phyloP scores from a whole-genome alignment of 2,888 invertebrate species.

The Rambutsinella grinnellia region DNA sequence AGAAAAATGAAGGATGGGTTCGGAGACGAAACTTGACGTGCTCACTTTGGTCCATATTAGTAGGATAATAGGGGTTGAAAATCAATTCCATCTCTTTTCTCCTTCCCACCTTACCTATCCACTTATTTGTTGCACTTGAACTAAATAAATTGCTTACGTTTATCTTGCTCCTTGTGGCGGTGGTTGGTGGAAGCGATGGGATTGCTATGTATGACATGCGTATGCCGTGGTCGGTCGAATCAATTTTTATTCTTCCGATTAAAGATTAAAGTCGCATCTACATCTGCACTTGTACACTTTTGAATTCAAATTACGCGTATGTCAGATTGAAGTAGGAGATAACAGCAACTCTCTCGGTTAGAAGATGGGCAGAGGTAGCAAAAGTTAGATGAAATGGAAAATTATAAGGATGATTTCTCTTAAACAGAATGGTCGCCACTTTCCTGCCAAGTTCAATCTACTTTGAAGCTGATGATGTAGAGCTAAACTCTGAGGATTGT shows the following conservation, averaged over 20 bases:
- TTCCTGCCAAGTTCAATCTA: no score
- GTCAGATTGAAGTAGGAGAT: conserved; percentile 56
- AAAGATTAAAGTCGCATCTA: conserved; percentile 16
- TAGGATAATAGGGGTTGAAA: background rate
- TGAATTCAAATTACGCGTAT: conserved; percentile 56
- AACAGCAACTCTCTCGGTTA: no score
- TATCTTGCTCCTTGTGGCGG: conserved; percentile 8
- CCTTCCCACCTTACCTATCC: background rate
- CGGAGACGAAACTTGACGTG: conserved; percentile 48
- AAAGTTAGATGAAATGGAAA: no score
- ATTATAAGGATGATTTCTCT: no score
- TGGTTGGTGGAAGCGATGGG: background rate
- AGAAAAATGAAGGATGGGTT: conserved; percentile 47
- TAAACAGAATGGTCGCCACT: no score
- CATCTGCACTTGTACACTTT: conserved; percentile 34
- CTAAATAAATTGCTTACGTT: conserved; percentile 46
- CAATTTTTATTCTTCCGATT: conserved; percentile 7
- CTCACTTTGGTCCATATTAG: conserved; percentile 9
- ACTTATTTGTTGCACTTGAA: conserved; percentile 43
- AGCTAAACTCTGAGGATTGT: no score
- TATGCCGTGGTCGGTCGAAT: conserved; percentile 8
- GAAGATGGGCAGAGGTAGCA: no score
- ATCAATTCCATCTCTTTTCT: background rate
- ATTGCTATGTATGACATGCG: conserved; percentile 30
- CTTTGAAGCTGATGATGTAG: no score